A percentile compares a stretch with the other conserved stretches of the same genome.
Conservation (phyloP, 2,797 vertebrate genomes). For the Hapalemur alaotrensis region DNA sequence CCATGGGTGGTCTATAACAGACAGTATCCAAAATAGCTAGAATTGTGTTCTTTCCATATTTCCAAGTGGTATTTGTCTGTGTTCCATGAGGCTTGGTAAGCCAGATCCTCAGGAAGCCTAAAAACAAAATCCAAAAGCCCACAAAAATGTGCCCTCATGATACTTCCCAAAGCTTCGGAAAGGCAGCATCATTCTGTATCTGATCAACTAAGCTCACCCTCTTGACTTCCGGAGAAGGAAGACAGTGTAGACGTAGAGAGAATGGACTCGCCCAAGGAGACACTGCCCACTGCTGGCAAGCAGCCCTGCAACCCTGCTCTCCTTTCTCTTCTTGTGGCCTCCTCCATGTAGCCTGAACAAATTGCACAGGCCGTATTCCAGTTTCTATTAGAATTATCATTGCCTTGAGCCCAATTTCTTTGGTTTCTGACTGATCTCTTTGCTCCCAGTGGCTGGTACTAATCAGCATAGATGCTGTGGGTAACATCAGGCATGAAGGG, state of each 20-base stretch:
- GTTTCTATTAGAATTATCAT: background rate
- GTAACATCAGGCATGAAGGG: background rate
- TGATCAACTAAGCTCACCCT: background rate
- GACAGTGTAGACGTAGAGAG: background rate
- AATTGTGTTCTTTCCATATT: conserved; percentile 17
- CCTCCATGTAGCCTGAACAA: accelerated
- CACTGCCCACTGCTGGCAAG: too few species aligned
- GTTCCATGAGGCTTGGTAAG: background rate
- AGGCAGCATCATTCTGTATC: background rate
- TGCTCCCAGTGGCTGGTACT: background rate
- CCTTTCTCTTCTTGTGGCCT: background rate
- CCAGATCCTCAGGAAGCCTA: background rate
- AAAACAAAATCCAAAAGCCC: background rate
- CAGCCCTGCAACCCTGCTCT: too few species aligned
- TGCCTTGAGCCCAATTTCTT: background rate
- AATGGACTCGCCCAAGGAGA: background rate
- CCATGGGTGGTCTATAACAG: conserved; percentile 32
- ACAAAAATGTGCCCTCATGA: conserved; percentile 19
- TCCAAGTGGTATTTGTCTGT: conserved; percentile 34
- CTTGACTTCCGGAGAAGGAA: background rate
- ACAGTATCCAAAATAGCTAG: conserved; percentile 22
- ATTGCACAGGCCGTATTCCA: background rate
- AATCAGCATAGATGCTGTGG: background rate
- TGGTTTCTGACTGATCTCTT: background rate
- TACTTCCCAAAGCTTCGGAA: background rate